Base-by-base conservation (phyloP, 1,140 invertebrate genomes). In the Cheumatopsyche charites region DNA sequence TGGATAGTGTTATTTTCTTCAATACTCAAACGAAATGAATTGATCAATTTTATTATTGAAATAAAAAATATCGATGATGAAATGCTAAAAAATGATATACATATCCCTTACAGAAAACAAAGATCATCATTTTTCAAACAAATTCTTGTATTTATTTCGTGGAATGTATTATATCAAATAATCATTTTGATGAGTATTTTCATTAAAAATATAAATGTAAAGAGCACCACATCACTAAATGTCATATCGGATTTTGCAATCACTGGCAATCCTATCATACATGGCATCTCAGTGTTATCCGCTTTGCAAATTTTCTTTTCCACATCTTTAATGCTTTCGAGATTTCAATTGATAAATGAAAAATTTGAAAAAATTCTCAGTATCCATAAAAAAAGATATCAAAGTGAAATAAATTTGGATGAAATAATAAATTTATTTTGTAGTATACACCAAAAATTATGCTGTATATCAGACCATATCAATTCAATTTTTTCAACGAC, bases 301-400 rank as follows among this genome's bases (percentile, higher is more conserved):
- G 13, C 13, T 15, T 47, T 47, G 2, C 43, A 47, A 47, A 7
- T 47, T 6, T 47, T 7, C 13, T 47, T 47, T 47, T 12, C 43
- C 2, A 47, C 15, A 47, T 15, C 2, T n/a, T 47, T 47, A 47
- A 2, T 47, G 15, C 3, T 2, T 3, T 47, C 43, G 15, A 47
- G 43, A 15, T 47, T 47, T 47, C 43, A 47, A 47, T n/a, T 47
- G 15, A 7, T 47, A 47, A 47, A 47, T 47, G 13, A 47, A 47
- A 47, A n/a, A 7, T 12, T 47, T 47, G 15, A 13, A 12, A 47
- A 13, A 15, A 47, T 47, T 47, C 15, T 47, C 43, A 47, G 13
- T 47, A 47, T 47, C 2, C 4, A 15, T n/a, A n/a, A n/a, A 47
- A 47, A 3, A 13, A 47, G 11, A 3, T 47, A 47, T n/a, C 4